phyloP scores from a whole-genome alignment of 2,888 invertebrate species.

The Nomada lathburiana region DNA sequence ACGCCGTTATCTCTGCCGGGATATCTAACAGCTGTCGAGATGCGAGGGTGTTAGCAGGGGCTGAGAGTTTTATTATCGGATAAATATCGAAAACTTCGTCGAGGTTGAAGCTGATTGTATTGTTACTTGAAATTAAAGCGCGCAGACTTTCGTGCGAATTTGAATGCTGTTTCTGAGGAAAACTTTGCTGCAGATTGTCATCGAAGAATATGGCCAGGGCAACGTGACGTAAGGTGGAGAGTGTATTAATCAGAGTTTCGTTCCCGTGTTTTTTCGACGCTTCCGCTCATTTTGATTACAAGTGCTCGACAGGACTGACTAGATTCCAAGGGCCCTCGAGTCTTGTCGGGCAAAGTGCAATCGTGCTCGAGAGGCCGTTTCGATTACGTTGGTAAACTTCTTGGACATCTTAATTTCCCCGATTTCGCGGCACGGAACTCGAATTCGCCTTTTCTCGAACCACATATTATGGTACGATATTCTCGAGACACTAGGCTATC shows the following conservation, averaged over 20 bases:
- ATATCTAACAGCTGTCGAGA: neutral
- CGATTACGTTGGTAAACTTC: constrained; percentile 62
- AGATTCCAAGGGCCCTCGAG: constrained; percentile 50
- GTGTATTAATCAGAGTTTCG: neutral
- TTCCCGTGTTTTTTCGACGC: neutral
- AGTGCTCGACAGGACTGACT: constrained; percentile 37
- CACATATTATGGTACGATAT: neutral
- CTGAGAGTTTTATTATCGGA: too few relatives aligned
- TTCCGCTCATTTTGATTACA: constrained; percentile 38
- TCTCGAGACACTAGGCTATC: too few relatives aligned
- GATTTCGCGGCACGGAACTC: constrained; percentile 10
- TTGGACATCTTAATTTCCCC: constrained; percentile 51
- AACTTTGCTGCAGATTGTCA: too few relatives aligned
- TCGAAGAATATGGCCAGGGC: too few relatives aligned
- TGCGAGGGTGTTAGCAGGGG: neutral
- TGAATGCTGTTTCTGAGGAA: too few relatives aligned
- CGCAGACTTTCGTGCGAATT: too few relatives aligned
- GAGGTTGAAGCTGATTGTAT: too few relatives aligned
- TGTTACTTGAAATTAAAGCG: too few relatives aligned
- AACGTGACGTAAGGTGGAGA: neutral
- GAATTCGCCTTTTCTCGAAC: neutral
- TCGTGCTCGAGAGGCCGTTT: constrained; percentile 60
- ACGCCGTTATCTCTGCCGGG: neutral
- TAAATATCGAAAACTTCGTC: too few relatives aligned
- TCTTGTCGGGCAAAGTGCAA: constrained; percentile 50